Evolutionary conservation across 1,140 invertebrate species (phyloP), one percentile per base, ranked within the genome.

Genomic region (Leptoteleia sp.): DNA sequence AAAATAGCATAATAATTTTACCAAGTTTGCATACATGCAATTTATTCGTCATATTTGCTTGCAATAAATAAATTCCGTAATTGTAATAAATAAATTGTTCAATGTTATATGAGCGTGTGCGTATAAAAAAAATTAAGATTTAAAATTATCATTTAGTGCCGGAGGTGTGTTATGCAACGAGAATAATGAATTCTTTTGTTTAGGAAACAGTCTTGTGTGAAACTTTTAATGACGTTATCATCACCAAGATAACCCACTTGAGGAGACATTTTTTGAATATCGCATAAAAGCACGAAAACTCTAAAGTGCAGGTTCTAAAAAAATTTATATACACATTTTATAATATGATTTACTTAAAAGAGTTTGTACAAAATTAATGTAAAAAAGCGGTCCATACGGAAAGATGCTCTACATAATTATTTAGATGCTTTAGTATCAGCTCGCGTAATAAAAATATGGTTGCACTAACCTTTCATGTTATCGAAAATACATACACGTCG

Each of bases 291-390:
- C 12, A 33, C 29, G 47, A 61, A 62, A 65, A 77, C 48, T 62
- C 33, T 64, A 65, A 79, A 55, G 59, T 72, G 62, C 55, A 72
- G 72, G 67, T 80, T 77, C 22, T 16, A 9, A 35, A 19, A 52
- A 75, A 57, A 33, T 9, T 64, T 47, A 45, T 15, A 12, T 17
- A 31, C 16, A 25, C 35, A n/a, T n/a, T 17, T 65, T 19, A 33
- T 37, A 16, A 37, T 67, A 54, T 47, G 19, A 70, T 71, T 59
- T 55, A 71, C 33, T 31, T 57, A 33, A 37, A 19, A 40, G 25
- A 52, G 22, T 19, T 43, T 35, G n/a, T 61, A 33, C 38, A 76
- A 54, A 59, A 67, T 67, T 76, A 54, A 76, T 68, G 31, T 40
- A 19, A 54, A 48, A 45, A 68, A 68, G 27, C 62, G 35, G 52